Evolutionary conservation across 2,113 vertebrate genomes (phyloP).

Genomic region (Paedocypris sp.): DNA sequence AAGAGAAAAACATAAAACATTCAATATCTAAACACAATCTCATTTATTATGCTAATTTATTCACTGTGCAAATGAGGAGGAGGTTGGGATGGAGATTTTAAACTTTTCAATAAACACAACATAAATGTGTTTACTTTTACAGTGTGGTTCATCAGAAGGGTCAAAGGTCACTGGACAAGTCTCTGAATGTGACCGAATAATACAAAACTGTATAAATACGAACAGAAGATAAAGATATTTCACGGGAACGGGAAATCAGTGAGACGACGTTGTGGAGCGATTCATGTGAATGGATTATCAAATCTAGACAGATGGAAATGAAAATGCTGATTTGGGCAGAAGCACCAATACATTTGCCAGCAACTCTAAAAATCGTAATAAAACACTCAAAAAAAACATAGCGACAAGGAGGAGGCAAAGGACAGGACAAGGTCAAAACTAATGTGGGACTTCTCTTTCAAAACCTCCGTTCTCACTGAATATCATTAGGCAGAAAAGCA

Average conservation of each 20-base stretch:
- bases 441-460: not conserved
- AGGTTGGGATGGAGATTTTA: no score
- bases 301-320: constrained; percentile 11
- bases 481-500: not conserved
- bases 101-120: no score
- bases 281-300: not conserved
- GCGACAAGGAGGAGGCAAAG: constrained; percentile 3
- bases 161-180: not conserved
- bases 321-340: constrained; percentile 19
- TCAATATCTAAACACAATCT: no score
- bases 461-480: constrained; percentile 8
- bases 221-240: constrained; percentile 4
- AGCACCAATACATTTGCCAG: not conserved
- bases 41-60: no score
- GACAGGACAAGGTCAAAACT: constrained; percentile 28
- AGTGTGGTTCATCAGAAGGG: not conserved
- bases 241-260: not conserved
- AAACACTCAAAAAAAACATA: constrained; percentile 21
- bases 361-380: constrained; percentile 28
- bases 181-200: constrained; percentile 2
- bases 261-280: not conserved
- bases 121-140: no score
- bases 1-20: no score
- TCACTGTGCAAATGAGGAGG: no score
- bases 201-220: not conserved